phyloP scores from a whole-genome alignment of 1,140 invertebrate species.

The Trachymyrmex cornetzi region DNA sequence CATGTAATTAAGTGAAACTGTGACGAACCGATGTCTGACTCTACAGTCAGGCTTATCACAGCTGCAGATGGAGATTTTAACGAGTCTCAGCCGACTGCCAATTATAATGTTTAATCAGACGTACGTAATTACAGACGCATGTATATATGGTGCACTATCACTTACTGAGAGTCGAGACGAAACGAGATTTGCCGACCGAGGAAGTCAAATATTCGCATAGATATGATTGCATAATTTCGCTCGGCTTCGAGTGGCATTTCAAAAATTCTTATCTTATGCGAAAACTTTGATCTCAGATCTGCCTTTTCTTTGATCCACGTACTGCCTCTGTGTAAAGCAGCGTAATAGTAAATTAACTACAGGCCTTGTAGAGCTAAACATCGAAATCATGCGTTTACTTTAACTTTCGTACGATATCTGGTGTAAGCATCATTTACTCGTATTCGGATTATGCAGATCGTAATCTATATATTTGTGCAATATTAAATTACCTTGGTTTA shows the following conservation, averaged over 20 bases:
- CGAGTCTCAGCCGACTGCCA: constrained; percentile 67
- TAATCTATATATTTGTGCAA: constrained; percentile 6
- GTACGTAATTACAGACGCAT: constrained; percentile 68
- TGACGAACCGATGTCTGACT: neutral
- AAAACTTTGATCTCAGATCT: constrained; percentile 44
- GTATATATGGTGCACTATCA: neutral
- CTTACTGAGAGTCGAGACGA: constrained; percentile 30
- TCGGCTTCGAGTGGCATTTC: constrained; percentile 33
- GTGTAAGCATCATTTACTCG: neutral
- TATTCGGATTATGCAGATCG: neutral
- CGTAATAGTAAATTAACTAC: constrained; percentile 49
- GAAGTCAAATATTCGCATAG: constrained; percentile 69
- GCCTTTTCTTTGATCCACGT: neutral
- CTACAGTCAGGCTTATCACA: neutral
- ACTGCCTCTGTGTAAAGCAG: constrained; percentile 5
- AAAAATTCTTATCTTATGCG: constrained; percentile 21
- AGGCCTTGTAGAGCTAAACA: neutral
- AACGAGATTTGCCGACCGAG: constrained; percentile 56
- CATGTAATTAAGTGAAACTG: constrained; percentile 1
- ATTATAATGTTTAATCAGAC: constrained; percentile 78
- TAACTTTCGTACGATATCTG: neutral
- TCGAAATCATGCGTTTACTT: constrained; percentile 23
- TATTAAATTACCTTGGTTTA: neutral
- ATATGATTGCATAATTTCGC: constrained; percentile 67
- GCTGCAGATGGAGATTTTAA: constrained; percentile 40